phyloP scores from a whole-genome alignment of 2,797 vertebrate genomes.

The Avahi laniger region DNA sequence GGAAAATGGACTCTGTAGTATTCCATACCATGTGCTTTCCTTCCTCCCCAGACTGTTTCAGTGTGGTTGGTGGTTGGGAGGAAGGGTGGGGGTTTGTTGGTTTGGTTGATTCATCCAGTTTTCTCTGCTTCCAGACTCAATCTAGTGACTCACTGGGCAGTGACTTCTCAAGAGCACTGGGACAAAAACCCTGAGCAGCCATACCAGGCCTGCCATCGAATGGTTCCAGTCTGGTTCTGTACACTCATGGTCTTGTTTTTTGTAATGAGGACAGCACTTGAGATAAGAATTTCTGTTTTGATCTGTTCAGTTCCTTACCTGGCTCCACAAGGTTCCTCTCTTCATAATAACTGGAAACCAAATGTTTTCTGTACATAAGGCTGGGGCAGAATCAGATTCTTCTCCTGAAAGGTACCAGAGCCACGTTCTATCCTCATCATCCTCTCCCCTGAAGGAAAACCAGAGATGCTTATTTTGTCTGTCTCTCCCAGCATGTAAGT shows the following conservation, averaged over 20 bases:
- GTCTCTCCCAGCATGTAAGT: not conserved
- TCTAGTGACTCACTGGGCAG: not conserved
- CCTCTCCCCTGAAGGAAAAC: not conserved
- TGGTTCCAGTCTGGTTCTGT: not conserved
- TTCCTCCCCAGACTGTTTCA: not conserved
- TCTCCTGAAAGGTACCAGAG: not conserved
- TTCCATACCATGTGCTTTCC: not conserved
- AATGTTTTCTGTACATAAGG: not conserved
- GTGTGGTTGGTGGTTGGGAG: not conserved
- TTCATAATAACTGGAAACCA: not conserved
- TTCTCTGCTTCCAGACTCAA: not conserved
- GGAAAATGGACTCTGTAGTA: not conserved
- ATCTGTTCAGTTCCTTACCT: not conserved
- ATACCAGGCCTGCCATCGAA: not conserved
- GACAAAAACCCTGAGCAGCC: not conserved
- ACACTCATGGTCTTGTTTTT: not conserved
- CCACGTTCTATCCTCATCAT: not conserved
- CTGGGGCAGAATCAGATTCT: not conserved
- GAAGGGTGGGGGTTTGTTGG: not conserved
- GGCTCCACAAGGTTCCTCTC: not conserved
- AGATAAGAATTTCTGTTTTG: not conserved
- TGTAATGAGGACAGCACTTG: not conserved
- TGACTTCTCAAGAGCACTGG: not conserved
- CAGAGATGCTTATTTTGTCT: not conserved
- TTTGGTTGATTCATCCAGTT: constrained; percentile 27